phyloP scores from a whole-genome alignment of 2,888 invertebrate species.

The Mythimna lalbum region DNA sequence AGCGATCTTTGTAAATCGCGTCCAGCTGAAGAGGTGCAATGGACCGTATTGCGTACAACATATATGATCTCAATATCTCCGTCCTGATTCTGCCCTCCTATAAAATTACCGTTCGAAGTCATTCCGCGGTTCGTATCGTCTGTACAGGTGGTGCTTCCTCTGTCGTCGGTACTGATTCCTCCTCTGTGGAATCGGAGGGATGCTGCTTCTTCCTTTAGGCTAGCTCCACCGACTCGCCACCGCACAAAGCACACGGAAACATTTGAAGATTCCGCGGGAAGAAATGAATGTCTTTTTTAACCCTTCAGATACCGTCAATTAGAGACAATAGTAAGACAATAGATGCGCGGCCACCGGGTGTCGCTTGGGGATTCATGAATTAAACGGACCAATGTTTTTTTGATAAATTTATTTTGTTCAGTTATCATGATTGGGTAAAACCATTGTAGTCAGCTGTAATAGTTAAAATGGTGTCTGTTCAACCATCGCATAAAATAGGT shows the following conservation, averaged over 20 bases:
- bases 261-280: neutral
- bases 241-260: neutral
- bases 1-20: neutral
- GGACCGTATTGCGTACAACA: neutral
- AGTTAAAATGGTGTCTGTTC: neutral
- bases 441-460: neutral
- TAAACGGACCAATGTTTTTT: no score
- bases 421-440: neutral
- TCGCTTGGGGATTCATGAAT: no score
- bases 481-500: neutral
- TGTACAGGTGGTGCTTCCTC: neutral
- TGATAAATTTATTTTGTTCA: neutral
- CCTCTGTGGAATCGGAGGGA: neutral
- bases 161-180: neutral
- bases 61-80: neutral
- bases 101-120: neutral
- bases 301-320: no score
- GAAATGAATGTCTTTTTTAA: constrained; percentile 6
- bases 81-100: neutral
- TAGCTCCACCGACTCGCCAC: neutral
- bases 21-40: neutral
- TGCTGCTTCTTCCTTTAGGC: neutral
- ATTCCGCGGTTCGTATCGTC: neutral
- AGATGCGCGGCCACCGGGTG: no score
- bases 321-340: no score